Evolutionary conservation across 2,113 vertebrate genomes (phyloP), one percentile per base, ranked within the genome.

Genomic region (Climacteris rufus): DNA sequence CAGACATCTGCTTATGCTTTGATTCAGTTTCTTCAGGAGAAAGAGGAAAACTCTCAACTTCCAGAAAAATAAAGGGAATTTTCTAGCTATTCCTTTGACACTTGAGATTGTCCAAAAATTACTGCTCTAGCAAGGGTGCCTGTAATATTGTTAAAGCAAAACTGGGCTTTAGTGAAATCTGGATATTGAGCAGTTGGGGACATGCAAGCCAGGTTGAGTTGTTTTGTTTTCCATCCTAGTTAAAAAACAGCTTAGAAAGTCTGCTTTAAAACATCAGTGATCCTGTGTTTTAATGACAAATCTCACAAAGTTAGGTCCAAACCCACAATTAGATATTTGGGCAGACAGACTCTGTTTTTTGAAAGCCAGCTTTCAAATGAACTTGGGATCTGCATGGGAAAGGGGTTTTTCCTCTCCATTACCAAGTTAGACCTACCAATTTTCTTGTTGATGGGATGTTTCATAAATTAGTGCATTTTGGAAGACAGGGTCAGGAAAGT

Each of bases 241-340:
- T 89, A 1, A 60, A 87, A 81, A 83, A 15, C 20, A 42, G 19
- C 63, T 94, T 77, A 87, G 65, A 90, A 93, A 75, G 64, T 56
- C 35, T 52, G 15, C 45, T 90, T 91, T 76, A 75, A 93, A 89
- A 50, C n/a, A 61, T 39, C 7, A 3, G 13, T 49, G 31, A 39
- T 82, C 80, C 19, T 72, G 1, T 63, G 42, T 83, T 85, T 87
- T 88, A 75, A 72, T 57, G n/a, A 69, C 16, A 40, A 10, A 64
- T 83, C 23, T 88, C n/a, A 44, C 24, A 44, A 83, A 93, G 54
- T 85, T 83, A 66, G 19, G 25, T 92, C 90, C 90, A 94, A 96
- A 95, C 45, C 92, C 88, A 77, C 59, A 90, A 39, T 75, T 53
- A 92, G 63, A 75, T 92, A 83, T 53, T 87, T 65, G 49, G 77